Percentiles rank a stretch among this genome's conserved stretches.
Evolutionary conservation across 2,888 invertebrate species (phyloP).

Genomic region (Bombylius major): DNA sequence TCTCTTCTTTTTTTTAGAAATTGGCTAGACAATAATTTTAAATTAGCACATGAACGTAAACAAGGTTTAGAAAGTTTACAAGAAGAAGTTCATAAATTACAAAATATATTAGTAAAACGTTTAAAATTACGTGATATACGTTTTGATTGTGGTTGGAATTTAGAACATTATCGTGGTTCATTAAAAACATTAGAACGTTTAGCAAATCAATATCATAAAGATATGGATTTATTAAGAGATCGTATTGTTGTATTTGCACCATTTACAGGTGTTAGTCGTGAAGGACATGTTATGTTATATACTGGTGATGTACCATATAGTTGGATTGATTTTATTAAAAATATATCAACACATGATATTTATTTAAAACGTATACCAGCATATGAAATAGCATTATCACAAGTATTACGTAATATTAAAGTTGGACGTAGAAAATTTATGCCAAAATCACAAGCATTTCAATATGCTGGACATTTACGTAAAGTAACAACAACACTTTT

Average conservation of each 20-base stretch:
- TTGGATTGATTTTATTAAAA: constrained; percentile 82
- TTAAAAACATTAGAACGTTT: constrained; percentile 69
- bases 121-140: constrained; percentile 47
- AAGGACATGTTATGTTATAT: constrained; percentile 80
- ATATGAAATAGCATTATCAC: constrained; percentile 74
- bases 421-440: constrained; percentile 81
- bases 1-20: constrained; percentile 33
- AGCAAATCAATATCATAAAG: constrained; percentile 57
- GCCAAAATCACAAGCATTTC: constrained; percentile 76
- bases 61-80: constrained; percentile 52
- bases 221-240: constrained; percentile 54
- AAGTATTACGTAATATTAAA: constrained; percentile 69
- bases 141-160: constrained; percentile 82
- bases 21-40: constrained; percentile 63
- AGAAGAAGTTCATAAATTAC: constrained; percentile 53
- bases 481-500: constrained; percentile 76
- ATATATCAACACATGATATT: constrained; percentile 61
- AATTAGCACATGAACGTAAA: constrained; percentile 51
- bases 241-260: constrained; percentile 74
- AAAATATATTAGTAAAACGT: constrained; percentile 25
- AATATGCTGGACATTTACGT: constrained; percentile 72
- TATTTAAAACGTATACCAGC: constrained; percentile 63
- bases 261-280: constrained; percentile 81
- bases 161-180: constrained; percentile 81
- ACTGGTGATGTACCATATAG: constrained; percentile 87